A percentile compares a stretch with the other conserved stretches of the same genome.
Conservation (phyloP, 2,797 vertebrate species). For the Sebastes itinus region DNA sequence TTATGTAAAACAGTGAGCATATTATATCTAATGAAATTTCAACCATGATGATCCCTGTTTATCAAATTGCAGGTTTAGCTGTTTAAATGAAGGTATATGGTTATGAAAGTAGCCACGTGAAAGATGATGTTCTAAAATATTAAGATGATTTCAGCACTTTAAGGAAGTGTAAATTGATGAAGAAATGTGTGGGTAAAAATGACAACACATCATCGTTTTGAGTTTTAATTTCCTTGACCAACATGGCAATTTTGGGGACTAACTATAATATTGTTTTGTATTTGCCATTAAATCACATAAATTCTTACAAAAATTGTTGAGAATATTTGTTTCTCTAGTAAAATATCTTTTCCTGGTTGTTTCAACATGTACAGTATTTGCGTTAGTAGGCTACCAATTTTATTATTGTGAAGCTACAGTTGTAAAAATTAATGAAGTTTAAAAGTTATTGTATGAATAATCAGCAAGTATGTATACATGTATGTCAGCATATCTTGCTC, state of each 20-base stretch:
- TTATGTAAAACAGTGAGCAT: constrained; percentile 87
- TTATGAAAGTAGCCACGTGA: constrained; percentile 63
- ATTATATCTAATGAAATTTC: constrained; percentile 85
- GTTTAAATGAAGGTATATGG: constrained; percentile 65
- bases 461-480: constrained; percentile 91
- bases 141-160: constrained; percentile 82
- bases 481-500: constrained; percentile 91
- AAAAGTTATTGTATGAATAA: constrained; percentile 92
- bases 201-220: constrained; percentile 36
- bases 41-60: constrained; percentile 44
- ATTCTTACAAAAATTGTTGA: constrained; percentile 51
- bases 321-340: constrained; percentile 82
- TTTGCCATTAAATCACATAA: constrained; percentile 59
- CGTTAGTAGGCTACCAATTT: constrained; percentile 90
- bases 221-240: constrained; percentile 30
- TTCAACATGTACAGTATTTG: constrained; percentile 92
- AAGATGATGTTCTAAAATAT: constrained; percentile 47
- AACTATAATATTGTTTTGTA: constrained; percentile 49
- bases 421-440: constrained; percentile 81
- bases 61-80: constrained; percentile 34
- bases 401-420: constrained; percentile 87
- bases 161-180: constrained; percentile 72
- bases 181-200: constrained; percentile 47
- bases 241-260: constrained; percentile 25
- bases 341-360: constrained; percentile 91